Percentiles rank a stretch among this genome's conserved stretches.
Conservation (phyloP, 2,113 vertebrate species). For the Amphiprion percula region DNA sequence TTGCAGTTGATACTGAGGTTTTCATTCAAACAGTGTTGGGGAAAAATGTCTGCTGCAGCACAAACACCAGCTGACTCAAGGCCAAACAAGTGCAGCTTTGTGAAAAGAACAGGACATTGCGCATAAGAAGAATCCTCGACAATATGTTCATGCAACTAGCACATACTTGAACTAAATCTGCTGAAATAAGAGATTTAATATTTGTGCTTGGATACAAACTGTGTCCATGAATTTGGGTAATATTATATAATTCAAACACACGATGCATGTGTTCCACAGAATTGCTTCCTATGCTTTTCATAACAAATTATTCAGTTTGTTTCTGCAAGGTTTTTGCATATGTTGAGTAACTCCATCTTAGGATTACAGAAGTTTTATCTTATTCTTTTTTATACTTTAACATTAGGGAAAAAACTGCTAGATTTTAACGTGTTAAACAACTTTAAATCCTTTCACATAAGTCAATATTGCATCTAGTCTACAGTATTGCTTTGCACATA, state of each 20-base stretch:
- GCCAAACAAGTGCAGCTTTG: conserved; percentile 37
- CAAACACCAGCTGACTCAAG: background rate
- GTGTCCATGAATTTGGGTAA: background rate
- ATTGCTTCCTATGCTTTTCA: background rate
- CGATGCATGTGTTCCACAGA: too few species aligned
- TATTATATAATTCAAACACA: background rate
- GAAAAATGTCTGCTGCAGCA: background rate
- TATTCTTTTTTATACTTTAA: background rate
- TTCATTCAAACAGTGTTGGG: background rate
- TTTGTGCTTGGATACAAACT: background rate
- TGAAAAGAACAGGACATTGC: background rate
- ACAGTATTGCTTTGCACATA: background rate
- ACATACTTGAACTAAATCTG: background rate
- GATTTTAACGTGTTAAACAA: background rate
- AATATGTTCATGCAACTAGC: background rate
- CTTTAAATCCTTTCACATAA: background rate
- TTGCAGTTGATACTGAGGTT: background rate
- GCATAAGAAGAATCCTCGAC: background rate
- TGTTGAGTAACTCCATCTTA: too few species aligned
- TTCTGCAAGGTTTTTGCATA: too few species aligned
- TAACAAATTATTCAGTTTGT: too few species aligned
- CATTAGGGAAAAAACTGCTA: background rate
- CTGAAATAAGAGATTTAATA: background rate
- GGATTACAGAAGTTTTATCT: too few species aligned
- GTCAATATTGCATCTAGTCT: background rate